Conservation (phyloP, 2,797 vertebrate species). For the Protonibea diacanthus region DNA sequence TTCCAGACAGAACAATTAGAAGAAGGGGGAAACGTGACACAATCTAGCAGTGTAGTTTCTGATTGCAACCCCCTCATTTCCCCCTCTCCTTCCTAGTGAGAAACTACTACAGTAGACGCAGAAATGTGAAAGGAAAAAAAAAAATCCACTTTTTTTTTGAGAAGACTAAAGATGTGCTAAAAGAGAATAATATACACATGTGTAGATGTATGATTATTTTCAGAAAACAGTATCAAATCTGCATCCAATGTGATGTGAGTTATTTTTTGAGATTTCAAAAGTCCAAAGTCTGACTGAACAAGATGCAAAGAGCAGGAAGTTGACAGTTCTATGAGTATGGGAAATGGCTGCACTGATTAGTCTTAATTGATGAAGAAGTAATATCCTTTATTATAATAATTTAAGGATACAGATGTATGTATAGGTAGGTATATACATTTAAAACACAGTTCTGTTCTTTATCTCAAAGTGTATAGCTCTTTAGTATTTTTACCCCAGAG, state of each 20-base stretch:
- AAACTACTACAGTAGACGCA: too few species aligned
- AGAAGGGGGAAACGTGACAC: too few species aligned
- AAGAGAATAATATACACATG: too few species aligned
- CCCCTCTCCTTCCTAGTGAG: too few species aligned
- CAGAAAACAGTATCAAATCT: background rate
- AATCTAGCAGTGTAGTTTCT: too few species aligned
- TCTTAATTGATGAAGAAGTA: conserved; percentile 3
- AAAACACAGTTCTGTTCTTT: conserved; percentile 35
- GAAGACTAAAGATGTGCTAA: too few species aligned
- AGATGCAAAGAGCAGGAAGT: conserved; percentile 18
- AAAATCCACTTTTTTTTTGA: too few species aligned
- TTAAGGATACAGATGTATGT: conserved; percentile 3
- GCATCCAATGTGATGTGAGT: background rate
- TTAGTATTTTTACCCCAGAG: conserved; percentile 64
- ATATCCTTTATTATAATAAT: conserved; percentile 4
- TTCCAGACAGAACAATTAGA: too few species aligned
- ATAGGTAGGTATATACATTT: conserved; percentile 3
- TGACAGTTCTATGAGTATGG: conserved; percentile 6
- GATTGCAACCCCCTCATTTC: too few species aligned
- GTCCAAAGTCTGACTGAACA: background rate
- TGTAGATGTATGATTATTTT: background rate
- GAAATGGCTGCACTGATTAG: conserved; percentile 6
- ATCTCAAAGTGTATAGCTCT: conserved; percentile 45
- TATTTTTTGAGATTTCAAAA: background rate
- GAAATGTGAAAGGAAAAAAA: too few species aligned